Conservation (phyloP, 1,140 invertebrate genomes). For the Formica exsecta region DNA sequence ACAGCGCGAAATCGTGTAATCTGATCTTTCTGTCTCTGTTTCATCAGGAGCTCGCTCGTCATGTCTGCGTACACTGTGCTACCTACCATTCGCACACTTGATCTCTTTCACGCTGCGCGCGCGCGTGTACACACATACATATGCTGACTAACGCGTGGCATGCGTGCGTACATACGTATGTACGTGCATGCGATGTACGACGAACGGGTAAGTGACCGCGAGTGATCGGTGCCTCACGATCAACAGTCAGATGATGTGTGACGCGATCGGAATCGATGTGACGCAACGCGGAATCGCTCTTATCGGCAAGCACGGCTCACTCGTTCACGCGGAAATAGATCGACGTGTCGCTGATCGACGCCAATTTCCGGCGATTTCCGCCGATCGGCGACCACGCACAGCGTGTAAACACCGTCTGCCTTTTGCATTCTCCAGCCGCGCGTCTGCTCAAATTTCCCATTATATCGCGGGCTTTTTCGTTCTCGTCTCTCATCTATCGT, state of each 20-base stretch:
- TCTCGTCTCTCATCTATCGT: background rate
- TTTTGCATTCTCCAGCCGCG: conserved; percentile 16
- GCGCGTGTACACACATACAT: background rate
- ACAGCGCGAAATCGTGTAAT: conserved; percentile 19
- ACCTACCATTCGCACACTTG: background rate
- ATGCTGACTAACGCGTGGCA: background rate
- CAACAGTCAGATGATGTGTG: conserved; percentile 43
- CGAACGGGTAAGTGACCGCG: conserved; percentile 76
- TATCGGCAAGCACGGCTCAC: conserved; percentile 1
- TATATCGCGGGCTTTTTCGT: background rate
- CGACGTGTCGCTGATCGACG: conserved; percentile 10
- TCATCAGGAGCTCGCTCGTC: background rate
- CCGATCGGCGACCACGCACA: background rate
- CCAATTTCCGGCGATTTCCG: background rate
- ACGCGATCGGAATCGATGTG: conserved; percentile 48
- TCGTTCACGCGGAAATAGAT: conserved; percentile 41
- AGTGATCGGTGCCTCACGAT: conserved; percentile 64
- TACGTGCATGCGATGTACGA: background rate
- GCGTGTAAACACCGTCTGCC: conserved; percentile 13
- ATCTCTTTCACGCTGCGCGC: background rate
- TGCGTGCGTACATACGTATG: background rate
- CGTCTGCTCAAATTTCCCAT: conserved; percentile 25
- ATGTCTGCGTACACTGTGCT: background rate
- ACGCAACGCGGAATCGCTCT: conserved; percentile 55
- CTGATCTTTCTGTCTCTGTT: background rate